Evolutionary conservation across 2,888 invertebrate species (phyloP).

Genomic region (Platycheirus albimanus): DNA sequence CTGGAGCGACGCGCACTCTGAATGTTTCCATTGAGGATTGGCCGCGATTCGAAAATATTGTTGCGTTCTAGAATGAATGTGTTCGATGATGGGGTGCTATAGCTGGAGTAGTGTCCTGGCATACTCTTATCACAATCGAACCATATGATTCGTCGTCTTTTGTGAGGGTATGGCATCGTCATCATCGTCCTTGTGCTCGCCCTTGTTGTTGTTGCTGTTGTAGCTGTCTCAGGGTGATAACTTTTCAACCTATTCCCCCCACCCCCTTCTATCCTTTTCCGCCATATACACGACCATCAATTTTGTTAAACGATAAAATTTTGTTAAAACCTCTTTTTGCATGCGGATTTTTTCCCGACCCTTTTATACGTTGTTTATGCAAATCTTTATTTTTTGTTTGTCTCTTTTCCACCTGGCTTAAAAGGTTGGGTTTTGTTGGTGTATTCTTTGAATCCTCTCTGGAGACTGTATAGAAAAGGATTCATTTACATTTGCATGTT

Average conservation of each 20-base stretch:
- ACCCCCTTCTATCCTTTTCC: no score
- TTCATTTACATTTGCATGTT: background rate
- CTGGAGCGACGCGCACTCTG: conserved; percentile 12
- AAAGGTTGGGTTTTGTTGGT: background rate
- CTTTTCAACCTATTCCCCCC: conserved; percentile 20
- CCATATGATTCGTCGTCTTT: conserved; percentile 21
- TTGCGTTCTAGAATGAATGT: conserved; percentile 25
- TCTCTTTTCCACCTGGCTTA: background rate
- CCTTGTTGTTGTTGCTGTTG: no score
- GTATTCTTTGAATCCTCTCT: background rate
- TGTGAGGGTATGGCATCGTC: background rate
- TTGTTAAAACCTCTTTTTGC: no score
- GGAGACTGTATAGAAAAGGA: background rate
- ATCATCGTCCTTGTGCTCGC: background rate
- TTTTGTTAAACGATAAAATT: conserved; percentile 56
- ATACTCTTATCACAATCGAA: conserved; percentile 57
- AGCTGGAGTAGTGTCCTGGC: background rate
- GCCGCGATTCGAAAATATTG: conserved; percentile 45
- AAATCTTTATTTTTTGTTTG: background rate
- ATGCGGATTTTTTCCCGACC: conserved; percentile 19
- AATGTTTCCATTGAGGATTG: conserved; percentile 59
- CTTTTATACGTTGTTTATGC: conserved; percentile 6
- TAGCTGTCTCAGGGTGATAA: conserved; percentile 14
- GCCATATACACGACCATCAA: background rate
- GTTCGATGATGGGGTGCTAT: conserved; percentile 4